Evolutionary conservation across 2,113 vertebrate species (phyloP).

Genomic region (Ochotona princeps): DNA sequence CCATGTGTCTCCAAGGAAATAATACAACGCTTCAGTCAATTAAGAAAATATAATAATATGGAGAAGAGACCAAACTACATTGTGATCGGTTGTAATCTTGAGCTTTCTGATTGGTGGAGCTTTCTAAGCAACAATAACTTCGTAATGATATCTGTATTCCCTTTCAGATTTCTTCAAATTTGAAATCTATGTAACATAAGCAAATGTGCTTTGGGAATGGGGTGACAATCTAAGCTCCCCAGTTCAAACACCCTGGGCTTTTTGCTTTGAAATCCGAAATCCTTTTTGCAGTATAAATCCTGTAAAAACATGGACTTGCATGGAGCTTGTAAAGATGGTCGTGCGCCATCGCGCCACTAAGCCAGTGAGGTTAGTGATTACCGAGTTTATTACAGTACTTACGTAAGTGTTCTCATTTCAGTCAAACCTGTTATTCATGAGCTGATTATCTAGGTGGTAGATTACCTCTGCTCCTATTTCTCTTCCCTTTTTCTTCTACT

Average conservation of each 20-base stretch:
- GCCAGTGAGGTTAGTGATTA: conserved; percentile 56
- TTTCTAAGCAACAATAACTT: not conserved
- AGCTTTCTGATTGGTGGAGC: not conserved
- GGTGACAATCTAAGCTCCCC: not conserved
- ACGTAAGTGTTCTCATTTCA: conserved; percentile 69
- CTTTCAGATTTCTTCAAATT: not conserved
- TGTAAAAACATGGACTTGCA: conserved; percentile 55
- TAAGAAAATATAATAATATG: conserved; percentile 14
- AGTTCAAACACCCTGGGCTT: not conserved
- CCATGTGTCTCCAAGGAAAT: conserved; percentile 33
- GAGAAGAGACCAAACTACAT: not conserved
- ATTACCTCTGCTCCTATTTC: conserved; percentile 60
- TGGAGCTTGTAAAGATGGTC: conserved; percentile 20
- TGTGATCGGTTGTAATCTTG: not conserved
- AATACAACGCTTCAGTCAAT: conserved; percentile 9
- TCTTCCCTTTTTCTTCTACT: conserved; percentile 14
- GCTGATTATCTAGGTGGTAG: conserved; percentile 70
- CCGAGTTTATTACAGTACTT: conserved; percentile 73
- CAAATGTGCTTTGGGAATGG: not conserved
- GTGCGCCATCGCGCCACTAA: conserved; percentile 42
- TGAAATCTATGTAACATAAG: conserved; percentile 14
- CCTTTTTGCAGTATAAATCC: conserved; percentile 27
- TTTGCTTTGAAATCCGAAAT: not conserved
- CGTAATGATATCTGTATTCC: not conserved
- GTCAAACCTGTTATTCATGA: conserved; percentile 76